Base-by-base conservation (phyloP, 2,888 invertebrate genomes). In the Plagodis dolabraria region DNA sequence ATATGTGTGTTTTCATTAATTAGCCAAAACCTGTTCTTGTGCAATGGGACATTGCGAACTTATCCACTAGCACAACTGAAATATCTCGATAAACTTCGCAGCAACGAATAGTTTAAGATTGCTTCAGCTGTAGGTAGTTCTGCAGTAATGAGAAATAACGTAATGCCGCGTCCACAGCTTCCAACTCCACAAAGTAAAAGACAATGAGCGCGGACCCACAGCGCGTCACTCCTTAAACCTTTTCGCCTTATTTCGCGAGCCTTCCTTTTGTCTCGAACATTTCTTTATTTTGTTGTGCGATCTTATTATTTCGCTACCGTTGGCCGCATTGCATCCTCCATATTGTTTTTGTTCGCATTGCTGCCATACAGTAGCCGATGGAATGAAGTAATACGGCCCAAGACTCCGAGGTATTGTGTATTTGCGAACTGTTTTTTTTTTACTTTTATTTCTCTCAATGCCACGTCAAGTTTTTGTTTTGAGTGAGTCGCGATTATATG, bases 221-320 rank as follows among this genome's bases (percentile, higher is more conserved):
- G 87, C 87, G 88, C 90, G 89, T 91, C 90, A 91, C 89, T 86
- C 85, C 83, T 82, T 84, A 86, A 85, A 84, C 88, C 89, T 91
- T 89, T 92, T 92, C 87, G 86, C 89, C 90, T 92, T 91, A 90
- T 91, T 92, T 85, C 85, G 85, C 84, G 80, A 87, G 83, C 84
- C 85, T 86, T 87, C 85, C 89, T 92, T 91, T 92, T 90, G 90
- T 92, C 87, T 87, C 85, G 85, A 81, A 83, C 83, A 85, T 82
- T 91, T 89, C 87, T 92, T 92, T 92, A 92, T 91, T 92, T 92
- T 92, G 89, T 87, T 87, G 89, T 82, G 87, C 87, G 89, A 90
- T 91, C 92, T 92, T 92, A 92, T 92, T 92, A 92, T 92, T 91
- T 91, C 83, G 92, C 92, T 92, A 91, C 92, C 89, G 91, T 90